phyloP scores from a whole-genome alignment of 2,888 invertebrate species.

The Dynastes hyllus region DNA sequence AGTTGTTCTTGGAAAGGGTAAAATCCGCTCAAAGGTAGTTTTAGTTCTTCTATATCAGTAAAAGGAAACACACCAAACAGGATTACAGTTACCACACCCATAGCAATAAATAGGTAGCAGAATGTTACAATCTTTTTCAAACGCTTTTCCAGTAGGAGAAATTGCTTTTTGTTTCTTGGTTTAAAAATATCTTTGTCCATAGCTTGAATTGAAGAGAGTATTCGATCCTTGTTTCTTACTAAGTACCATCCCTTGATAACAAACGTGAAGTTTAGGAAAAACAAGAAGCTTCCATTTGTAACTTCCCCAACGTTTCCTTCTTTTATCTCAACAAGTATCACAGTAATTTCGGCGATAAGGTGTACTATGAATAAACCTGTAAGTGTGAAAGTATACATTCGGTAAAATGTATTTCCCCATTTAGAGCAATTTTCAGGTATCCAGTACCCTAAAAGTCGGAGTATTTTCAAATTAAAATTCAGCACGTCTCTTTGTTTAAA shows the following conservation, averaged over 20 bases:
- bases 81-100: neutral
- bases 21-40: neutral
- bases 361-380: neutral
- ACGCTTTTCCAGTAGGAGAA: neutral
- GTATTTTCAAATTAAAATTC: neutral
- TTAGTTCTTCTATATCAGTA: neutral
- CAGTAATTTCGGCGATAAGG: neutral
- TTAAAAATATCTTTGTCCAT: slow-evolving; percentile 10
- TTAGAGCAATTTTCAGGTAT: neutral
- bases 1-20: neutral
- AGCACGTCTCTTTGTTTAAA: neutral
- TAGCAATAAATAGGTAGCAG: neutral
- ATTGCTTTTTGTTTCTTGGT: neutral
- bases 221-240: neutral
- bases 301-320: neutral
- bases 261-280: neutral
- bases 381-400: neutral
- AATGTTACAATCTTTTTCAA: neutral
- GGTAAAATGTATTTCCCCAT: neutral
- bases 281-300: neutral
- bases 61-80: slow-evolving; percentile 17
- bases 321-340: neutral
- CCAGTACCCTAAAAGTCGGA: neutral
- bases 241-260: neutral
- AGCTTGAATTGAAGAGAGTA: neutral